Evolutionary conservation across 2,888 invertebrate species (phyloP).

Genomic region (Hesperia comma): DNA sequence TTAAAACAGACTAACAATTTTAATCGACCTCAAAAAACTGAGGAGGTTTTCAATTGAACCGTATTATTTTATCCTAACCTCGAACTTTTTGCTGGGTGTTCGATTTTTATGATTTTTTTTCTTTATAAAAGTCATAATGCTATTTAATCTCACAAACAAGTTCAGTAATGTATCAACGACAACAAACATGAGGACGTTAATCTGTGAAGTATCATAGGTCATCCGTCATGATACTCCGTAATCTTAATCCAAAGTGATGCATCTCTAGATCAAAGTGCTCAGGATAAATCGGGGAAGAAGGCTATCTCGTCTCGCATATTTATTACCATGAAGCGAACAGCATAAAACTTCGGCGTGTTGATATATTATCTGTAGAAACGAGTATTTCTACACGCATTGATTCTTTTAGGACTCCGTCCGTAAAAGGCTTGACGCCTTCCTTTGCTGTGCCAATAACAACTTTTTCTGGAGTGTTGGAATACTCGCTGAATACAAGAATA

Average conservation of each 20-base stretch:
- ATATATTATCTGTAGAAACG: constrained; percentile 13
- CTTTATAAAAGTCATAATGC: too few species aligned
- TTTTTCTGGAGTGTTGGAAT: constrained; percentile 30
- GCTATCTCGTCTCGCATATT: constrained; percentile 23
- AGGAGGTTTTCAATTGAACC: too few species aligned
- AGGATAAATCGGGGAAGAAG: constrained; percentile 21
- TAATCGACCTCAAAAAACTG: too few species aligned
- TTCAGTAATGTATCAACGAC: too few species aligned
- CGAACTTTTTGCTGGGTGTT: too few species aligned
- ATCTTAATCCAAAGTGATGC: constrained; percentile 39
- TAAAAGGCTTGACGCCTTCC: constrained; percentile 17
- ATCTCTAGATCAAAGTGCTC: constrained; percentile 12
- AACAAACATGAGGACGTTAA: constrained; percentile 19
- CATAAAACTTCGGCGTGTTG: constrained; percentile 8
- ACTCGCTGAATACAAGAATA: constrained; percentile 17
- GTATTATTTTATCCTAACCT: too few species aligned
- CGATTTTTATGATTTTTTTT: too few species aligned
- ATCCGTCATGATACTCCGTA: constrained; percentile 38
- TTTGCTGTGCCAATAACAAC: constrained; percentile 28
- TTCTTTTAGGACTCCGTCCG: constrained; percentile 21
- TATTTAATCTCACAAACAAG: too few species aligned
- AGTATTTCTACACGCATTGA: constrained; percentile 31
- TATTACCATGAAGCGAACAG: constrained; percentile 11
- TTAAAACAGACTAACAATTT: too few species aligned
- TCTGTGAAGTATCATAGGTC: constrained; percentile 18